Conservation (phyloP, 2,888 invertebrate species). For the Meandrusa payeni region DNA sequence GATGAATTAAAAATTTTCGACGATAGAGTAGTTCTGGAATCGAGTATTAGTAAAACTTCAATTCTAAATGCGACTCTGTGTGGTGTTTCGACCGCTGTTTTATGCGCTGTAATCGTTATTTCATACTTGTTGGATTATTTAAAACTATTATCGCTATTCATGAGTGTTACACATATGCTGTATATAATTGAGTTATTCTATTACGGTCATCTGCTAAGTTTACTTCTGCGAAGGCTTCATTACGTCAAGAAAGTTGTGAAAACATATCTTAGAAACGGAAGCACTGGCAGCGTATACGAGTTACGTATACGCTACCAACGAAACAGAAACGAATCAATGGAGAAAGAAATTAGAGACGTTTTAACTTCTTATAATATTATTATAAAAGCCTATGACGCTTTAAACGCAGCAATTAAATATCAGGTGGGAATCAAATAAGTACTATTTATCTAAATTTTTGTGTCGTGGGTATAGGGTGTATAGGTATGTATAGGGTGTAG, state of each 20-base stretch:
- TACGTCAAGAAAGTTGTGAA: background rate
- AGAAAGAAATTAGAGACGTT: background rate
- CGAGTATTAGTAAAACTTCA: background rate
- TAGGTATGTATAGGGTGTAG: background rate
- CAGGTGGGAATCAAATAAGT: too few species aligned
- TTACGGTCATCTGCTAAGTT: slow-evolving; percentile 6
- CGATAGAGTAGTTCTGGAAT: background rate
- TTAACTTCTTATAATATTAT: background rate
- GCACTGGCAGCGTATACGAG: background rate
- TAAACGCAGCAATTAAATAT: slow-evolving; percentile 14
- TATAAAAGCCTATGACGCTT: slow-evolving; percentile 1
- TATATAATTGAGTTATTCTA: background rate
- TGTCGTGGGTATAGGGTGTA: background rate
- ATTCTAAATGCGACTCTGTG: background rate
- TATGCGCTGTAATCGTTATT: too few species aligned
- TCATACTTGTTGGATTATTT: too few species aligned
- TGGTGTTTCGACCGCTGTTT: background rate
- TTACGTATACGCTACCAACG: too few species aligned
- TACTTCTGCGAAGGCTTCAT: slow-evolving; percentile 3
- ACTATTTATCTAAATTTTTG: slow-evolving; percentile 3
- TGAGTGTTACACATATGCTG: background rate
- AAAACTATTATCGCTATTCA: too few species aligned
- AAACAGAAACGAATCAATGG: background rate
- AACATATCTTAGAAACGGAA: background rate
- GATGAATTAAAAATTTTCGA: slow-evolving; percentile 6